These are phyloP conservation scores for Atrichornis clamosus DNA, from an alignment of 2,113 vertebrate species.

Conservation along the genomic window DNA sequence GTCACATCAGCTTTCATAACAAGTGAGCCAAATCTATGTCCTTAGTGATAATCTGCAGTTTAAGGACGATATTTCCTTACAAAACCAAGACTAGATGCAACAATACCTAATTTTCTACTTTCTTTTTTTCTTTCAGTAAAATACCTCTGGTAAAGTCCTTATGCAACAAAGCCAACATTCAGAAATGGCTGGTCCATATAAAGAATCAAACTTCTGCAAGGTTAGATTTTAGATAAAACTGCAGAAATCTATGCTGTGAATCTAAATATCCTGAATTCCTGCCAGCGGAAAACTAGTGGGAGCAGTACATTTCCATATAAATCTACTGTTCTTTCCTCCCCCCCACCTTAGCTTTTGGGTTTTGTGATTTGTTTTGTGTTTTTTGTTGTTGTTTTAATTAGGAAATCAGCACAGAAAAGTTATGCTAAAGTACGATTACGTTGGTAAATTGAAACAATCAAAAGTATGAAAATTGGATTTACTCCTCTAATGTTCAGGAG, in stretches of 20 bases:
- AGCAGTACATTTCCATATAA: background rate
- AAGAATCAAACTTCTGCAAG: background rate
- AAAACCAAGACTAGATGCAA: background rate
- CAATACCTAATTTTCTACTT: background rate
- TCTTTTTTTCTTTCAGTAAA: background rate
- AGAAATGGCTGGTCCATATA: background rate
- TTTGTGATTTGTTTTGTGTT: background rate
- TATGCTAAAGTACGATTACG: background rate
- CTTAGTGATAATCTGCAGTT: background rate
- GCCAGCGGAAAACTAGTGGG: background rate
- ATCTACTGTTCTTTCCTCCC: background rate
- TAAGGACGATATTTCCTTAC: background rate
- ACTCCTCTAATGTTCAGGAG: background rate
- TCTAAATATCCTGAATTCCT: background rate
- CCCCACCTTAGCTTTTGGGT: background rate
- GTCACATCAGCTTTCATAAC: background rate
- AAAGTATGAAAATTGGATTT: background rate
- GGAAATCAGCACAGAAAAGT: background rate
- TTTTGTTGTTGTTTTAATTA: background rate
- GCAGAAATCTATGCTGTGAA: background rate
- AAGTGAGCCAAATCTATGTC: background rate
- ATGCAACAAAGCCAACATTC: background rate
- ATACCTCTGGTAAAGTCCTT: background rate
- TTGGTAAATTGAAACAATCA: background rate
- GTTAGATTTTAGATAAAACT: constrained; percentile 1